A percentile compares a stretch with the other conserved stretches of the same genome.
Evolutionary conservation across 1,140 invertebrate species (phyloP).

Genomic region (Acromyrmex charruanus): DNA sequence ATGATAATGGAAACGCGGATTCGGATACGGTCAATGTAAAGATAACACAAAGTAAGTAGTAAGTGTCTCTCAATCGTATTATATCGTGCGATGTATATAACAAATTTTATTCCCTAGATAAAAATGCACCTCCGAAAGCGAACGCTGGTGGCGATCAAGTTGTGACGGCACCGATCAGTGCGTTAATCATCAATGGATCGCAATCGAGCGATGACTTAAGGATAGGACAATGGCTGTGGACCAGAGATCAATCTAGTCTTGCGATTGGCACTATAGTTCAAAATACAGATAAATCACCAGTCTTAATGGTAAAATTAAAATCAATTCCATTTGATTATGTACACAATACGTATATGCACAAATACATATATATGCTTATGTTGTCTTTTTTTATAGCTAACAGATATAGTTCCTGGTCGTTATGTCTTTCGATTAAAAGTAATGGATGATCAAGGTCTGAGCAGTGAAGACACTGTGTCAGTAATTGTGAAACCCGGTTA

Average conservation of each 20-base stretch:
- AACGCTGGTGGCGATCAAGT: slow-evolving; percentile 95
- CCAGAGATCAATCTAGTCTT: slow-evolving; percentile 92
- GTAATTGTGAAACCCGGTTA: slow-evolving; percentile 93
- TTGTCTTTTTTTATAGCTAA: slow-evolving; percentile 87
- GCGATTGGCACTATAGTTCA: slow-evolving; percentile 94
- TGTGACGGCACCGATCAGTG: slow-evolving; percentile 91
- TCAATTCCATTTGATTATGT: too few species aligned
- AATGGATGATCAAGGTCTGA: slow-evolving; percentile 95
- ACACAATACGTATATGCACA: not conserved
- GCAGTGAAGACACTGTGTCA: slow-evolving; percentile 92
- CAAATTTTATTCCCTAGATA: slow-evolving; percentile 88
- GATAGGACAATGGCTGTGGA: slow-evolving; percentile 95
- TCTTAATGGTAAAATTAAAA: slow-evolving; percentile 90
- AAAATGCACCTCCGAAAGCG: slow-evolving; percentile 95
- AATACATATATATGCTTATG: not conserved
- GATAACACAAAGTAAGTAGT: slow-evolving; percentile 95
- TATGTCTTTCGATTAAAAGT: slow-evolving; percentile 96
- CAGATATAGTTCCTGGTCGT: slow-evolving; percentile 93
- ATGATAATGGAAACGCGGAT: slow-evolving; percentile 93
- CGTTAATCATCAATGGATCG: slow-evolving; percentile 94
- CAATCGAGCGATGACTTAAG: slow-evolving; percentile 95
- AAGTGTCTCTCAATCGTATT: slow-evolving; percentile 29
- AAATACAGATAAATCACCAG: slow-evolving; percentile 90
- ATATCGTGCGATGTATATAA: slow-evolving; percentile 32
- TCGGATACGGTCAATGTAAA: slow-evolving; percentile 91